Percentiles rank a stretch among this genome's conserved stretches.
phyloP scores from a whole-genome alignment of 1,140 invertebrate species.

The Drosophila ananassae region DNA sequence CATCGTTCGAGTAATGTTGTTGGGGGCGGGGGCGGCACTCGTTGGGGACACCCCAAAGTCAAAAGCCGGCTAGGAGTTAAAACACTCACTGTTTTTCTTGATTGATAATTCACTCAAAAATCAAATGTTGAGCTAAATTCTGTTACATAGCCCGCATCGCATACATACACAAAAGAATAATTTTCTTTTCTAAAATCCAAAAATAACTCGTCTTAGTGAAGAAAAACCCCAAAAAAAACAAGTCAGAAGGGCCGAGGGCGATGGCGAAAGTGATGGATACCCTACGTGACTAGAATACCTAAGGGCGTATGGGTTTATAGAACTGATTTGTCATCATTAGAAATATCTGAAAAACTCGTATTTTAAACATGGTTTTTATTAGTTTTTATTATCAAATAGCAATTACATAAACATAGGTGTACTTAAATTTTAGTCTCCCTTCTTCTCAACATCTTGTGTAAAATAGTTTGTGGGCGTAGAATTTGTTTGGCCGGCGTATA shows the following conservation, averaged over 20 bases:
- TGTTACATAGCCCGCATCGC: slow-evolving; percentile 12
- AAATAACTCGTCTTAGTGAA: slow-evolving; percentile 49
- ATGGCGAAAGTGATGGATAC: slow-evolving; percentile 27
- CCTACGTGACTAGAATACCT: slow-evolving; percentile 3
- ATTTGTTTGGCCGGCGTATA: slow-evolving; percentile 33
- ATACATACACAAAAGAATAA: slow-evolving; percentile 19
- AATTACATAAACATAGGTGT: slow-evolving; percentile 56
- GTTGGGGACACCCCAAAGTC: not conserved
- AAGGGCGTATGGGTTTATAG: not conserved
- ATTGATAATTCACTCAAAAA: slow-evolving; percentile 30
- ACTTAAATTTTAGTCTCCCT: slow-evolving; percentile 36
- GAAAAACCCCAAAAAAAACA: slow-evolving; percentile 5
- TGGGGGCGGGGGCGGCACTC: not conserved
- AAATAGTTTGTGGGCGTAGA: slow-evolving; percentile 36
- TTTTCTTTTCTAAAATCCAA: slow-evolving; percentile 27
- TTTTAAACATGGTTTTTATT: slow-evolving; percentile 59
- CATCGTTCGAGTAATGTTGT: not conserved
- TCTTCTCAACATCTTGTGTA: slow-evolving; percentile 26
- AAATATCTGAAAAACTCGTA: not conserved
- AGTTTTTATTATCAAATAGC: slow-evolving; percentile 49
- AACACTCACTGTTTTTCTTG: not conserved
- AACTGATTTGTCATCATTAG: not conserved
- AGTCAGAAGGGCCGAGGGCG: slow-evolving; percentile 18
- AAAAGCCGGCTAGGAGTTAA: slow-evolving; percentile 19
- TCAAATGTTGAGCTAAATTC: slow-evolving; percentile 4